These are phyloP conservation scores for Linurgus olivaceus DNA, from an alignment of 2,797 vertebrate species.

Conservation along the genomic window DNA sequence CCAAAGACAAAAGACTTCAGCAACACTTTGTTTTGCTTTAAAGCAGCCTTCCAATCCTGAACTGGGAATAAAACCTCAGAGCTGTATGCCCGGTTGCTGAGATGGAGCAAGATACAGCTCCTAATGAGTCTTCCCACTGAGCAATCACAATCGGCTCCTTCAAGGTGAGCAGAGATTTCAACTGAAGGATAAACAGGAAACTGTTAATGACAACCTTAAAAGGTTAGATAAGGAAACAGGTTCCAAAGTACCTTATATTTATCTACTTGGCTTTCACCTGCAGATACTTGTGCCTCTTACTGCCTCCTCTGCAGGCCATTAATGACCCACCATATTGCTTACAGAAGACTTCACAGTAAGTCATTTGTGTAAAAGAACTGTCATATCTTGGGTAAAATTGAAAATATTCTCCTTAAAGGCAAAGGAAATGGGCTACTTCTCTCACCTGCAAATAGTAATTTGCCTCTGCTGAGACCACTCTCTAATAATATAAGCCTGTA, in stretches of 20 bases:
- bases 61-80: not conserved
- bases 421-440: not conserved
- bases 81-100: not conserved
- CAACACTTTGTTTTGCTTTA: not conserved
- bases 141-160: not conserved
- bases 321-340: not conserved
- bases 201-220: conserved; percentile 38
- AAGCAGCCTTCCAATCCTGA: not conserved
- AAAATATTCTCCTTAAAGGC: not conserved
- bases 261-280: conserved; percentile 54
- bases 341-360: not conserved
- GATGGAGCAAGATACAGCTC: not conserved
- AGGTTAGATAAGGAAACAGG: conserved; percentile 64
- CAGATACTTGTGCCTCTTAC: conserved; percentile 30
- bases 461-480: not conserved
- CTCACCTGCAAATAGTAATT: not conserved
- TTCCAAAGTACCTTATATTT: conserved; percentile 55
- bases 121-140: not conserved
- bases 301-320: not conserved
- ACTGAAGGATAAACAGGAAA: conserved; percentile 59
- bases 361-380: not conserved
- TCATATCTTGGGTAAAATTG: not conserved
- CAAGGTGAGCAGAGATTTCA: conserved; percentile 41
- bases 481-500: not conserved
- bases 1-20: not conserved